Base-by-base conservation (phyloP, 2,888 invertebrate genomes). In the Galeruca laticollis region DNA sequence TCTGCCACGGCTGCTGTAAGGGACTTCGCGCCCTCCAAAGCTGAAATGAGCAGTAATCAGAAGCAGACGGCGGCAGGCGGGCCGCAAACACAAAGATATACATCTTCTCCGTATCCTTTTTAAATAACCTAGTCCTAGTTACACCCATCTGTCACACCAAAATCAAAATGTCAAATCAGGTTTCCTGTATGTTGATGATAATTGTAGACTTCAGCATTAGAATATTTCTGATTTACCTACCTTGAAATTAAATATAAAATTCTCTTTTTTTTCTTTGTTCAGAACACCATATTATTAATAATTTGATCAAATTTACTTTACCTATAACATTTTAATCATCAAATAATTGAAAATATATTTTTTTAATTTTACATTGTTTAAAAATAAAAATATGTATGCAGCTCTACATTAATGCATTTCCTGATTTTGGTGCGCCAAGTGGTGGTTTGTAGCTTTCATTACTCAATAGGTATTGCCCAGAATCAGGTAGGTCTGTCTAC, bases 21-120 rank as follows among this genome's bases (percentile, higher is more conserved):
- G 82, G 86, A 88, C 88, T 87, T 87, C 86, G 88, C 84, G 88
- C 88, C 88, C 56, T 57, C 56, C 88, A 87, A 88, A 88, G 88
- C 74, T 87, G 86, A 88, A 86, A 90, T 90, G 90, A 90, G 89
- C 87, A 88, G 88, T 85, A 90, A 90, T 87, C 89, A 88, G 86
- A 90, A 90, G 86, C 89, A 88, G 87, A 87, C 88, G 88, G 89
- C 89, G 84, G 84, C 88, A 85, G 89, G 88, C 85, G 88, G 88
- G 83, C 85, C 87, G 66, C 84, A 89, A 87, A 85, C 88, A 86
- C 80, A 87, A 87, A 74, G 78, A 84, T 88, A 87, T 82, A 85
- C 87, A 77, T 86, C 86, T 77, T 85, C 87, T 83, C 83, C 88
- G 89, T 89, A 89, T 89, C 89, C 89, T 89, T 89, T 88, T 86